phyloP scores from a whole-genome alignment of 2,113 vertebrate species.

The Clarias gariepinus region DNA sequence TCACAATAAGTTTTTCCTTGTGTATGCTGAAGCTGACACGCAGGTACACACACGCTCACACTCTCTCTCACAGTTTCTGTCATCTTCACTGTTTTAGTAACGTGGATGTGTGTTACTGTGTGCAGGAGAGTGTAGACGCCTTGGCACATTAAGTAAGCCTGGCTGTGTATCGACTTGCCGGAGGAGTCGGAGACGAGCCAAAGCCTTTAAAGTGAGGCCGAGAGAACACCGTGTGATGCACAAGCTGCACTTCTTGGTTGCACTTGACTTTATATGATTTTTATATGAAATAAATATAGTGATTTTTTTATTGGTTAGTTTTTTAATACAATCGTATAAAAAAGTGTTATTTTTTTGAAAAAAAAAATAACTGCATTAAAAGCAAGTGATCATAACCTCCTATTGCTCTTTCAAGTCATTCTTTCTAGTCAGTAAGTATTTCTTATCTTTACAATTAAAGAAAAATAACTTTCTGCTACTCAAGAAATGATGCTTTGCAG shows the following conservation, averaged over 20 bases:
- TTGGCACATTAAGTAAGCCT: slow-evolving; percentile 88
- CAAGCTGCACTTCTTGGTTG: neutral
- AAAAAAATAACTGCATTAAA: neutral
- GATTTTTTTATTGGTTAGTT: neutral
- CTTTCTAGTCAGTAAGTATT: neutral
- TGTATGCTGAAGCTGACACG: slow-evolving; percentile 90
- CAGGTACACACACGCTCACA: slow-evolving; percentile 71
- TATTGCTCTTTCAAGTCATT: neutral
- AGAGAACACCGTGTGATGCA: neutral
- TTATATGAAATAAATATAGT: neutral
- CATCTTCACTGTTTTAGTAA: neutral
- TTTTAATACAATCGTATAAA: neutral
- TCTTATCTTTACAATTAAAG: neutral
- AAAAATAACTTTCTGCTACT: slow-evolving; percentile 1
- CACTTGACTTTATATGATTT: neutral
- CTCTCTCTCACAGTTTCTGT: too few species aligned
- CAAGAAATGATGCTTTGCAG: slow-evolving; percentile 34
- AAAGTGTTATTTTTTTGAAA: neutral
- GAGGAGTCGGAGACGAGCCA: slow-evolving; percentile 84
- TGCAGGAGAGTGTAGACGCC: slow-evolving; percentile 83
- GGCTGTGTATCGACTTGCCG: slow-evolving; percentile 83
- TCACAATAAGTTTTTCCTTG: slow-evolving; percentile 7
- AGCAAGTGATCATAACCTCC: neutral
- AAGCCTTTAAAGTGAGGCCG: slow-evolving; percentile 64
- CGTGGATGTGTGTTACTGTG: neutral